Percentiles rank a stretch among this genome's conserved stretches.
Conservation (phyloP, 2,888 invertebrate species). For the Perizoma affinitatum region DNA sequence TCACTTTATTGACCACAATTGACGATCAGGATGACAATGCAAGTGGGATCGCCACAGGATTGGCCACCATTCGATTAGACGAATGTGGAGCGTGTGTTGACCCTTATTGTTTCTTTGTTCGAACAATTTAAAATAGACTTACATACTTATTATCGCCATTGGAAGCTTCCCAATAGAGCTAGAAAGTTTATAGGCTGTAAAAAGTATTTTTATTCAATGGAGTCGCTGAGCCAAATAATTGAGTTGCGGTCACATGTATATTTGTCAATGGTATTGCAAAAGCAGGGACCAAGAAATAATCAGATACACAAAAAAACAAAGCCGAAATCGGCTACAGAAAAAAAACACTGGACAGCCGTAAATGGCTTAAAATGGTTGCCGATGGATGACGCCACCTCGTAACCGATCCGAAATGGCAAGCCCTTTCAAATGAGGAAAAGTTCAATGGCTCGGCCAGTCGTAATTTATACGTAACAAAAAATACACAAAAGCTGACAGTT, state of each 20-base stretch:
- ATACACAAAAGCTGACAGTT: slow-evolving; percentile 1
- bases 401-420: slow-evolving; percentile 48
- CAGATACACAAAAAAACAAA: no score
- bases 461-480: slow-evolving; percentile 11
- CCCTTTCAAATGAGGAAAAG: slow-evolving; percentile 39
- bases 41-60: slow-evolving; percentile 59
- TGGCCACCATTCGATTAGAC: slow-evolving; percentile 45
- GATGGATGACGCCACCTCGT: slow-evolving; percentile 47
- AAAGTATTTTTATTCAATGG: slow-evolving; percentile 5
- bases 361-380: background rate
- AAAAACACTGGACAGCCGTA: background rate
- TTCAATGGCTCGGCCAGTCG: slow-evolving; percentile 13
- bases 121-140: slow-evolving; percentile 32
- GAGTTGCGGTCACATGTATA: background rate
- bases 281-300: no score
- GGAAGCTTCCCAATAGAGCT: slow-evolving; percentile 19
- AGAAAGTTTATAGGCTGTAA: slow-evolving; percentile 23
- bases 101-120: slow-evolving; percentile 46
- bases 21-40: slow-evolving; percentile 57
- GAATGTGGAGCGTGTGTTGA: slow-evolving; percentile 65
- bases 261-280: no score
- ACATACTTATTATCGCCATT: slow-evolving; percentile 18
- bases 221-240: slow-evolving; percentile 17
- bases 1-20: slow-evolving; percentile 77
- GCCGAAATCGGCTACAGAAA: no score